These are phyloP conservation scores for Acanthosepion pharaonis DNA, from an alignment of 2,888 invertebrate species.

Conservation along the genomic window DNA sequence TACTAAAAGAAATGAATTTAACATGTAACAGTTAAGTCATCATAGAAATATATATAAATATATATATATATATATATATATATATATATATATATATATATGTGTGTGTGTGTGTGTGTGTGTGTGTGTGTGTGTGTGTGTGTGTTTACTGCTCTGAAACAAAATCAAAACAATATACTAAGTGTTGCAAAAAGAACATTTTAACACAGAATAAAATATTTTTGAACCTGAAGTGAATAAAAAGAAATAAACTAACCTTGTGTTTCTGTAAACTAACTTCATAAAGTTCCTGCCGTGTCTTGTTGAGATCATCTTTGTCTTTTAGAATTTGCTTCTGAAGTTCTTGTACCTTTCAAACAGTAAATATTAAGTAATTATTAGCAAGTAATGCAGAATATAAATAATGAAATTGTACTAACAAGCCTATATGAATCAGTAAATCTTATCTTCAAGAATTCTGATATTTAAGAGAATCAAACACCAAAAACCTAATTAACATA, in stretches of 20 bases:
- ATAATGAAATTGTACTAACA: background rate
- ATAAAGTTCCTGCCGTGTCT: constrained; percentile 54
- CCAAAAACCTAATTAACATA: background rate
- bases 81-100: too few species aligned
- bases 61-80: too few species aligned
- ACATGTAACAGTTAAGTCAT: too few species aligned
- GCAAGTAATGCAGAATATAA: background rate
- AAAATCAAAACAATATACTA: background rate
- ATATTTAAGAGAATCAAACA: background rate
- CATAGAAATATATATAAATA: too few species aligned
- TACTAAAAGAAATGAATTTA: too few species aligned
- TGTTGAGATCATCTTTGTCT: constrained; percentile 48
- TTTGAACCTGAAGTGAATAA: background rate
- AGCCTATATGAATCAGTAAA: background rate
- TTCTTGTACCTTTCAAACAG: constrained; percentile 37
- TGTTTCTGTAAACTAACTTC: constrained; percentile 58
- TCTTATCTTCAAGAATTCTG: background rate
- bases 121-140: too few species aligned
- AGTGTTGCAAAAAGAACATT: background rate
- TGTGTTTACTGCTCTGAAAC: background rate
- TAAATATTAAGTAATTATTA: background rate
- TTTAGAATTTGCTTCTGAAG: constrained; percentile 45
- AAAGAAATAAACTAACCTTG: constrained; percentile 55
- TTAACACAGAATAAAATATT: background rate
- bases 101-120: too few species aligned